These are phyloP conservation scores for Larimichthys crocea DNA, from an alignment of 2,113 vertebrate genomes.

Conservation along the genomic window DNA sequence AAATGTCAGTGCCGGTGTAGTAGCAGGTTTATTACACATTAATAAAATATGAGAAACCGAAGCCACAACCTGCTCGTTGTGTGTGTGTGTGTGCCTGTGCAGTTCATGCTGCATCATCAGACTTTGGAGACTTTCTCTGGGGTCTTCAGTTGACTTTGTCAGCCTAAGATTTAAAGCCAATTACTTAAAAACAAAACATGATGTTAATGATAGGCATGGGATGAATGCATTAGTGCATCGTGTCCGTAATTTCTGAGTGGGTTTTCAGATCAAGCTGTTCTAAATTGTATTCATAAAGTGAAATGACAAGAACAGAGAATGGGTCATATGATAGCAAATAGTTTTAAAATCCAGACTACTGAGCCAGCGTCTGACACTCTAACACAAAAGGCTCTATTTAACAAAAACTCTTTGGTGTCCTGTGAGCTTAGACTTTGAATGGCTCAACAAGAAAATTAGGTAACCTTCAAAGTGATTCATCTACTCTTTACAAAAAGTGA, in stretches of 20 bases:
- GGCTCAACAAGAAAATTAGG: background rate
- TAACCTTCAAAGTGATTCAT: background rate
- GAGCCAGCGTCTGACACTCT: background rate
- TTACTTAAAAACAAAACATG: background rate
- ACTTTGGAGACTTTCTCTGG: constrained; percentile 12
- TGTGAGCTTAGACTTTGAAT: background rate
- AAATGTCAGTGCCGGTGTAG: constrained; percentile 37
- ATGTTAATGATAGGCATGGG: background rate
- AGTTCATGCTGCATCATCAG: constrained; percentile 27
- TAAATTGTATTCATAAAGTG: background rate
- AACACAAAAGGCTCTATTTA: background rate
- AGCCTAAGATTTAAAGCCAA: constrained; percentile 13
- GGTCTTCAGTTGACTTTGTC: constrained; percentile 27
- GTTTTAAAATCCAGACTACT: background rate
- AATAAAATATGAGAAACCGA: constrained; percentile 59
- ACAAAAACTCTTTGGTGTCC: background rate
- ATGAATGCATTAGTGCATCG: background rate
- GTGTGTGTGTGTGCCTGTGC: background rate
- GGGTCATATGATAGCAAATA: background rate
- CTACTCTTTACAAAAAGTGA: background rate
- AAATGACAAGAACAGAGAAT: background rate
- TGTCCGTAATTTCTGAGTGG: background rate
- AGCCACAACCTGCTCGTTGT: constrained; percentile 23
- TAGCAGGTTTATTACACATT: constrained; percentile 45
- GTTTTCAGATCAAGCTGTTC: constrained; percentile 9